Percentiles rank a stretch among this genome's conserved stretches.
Conservation (phyloP, 2,888 invertebrate genomes). For the Athalia circularis region DNA sequence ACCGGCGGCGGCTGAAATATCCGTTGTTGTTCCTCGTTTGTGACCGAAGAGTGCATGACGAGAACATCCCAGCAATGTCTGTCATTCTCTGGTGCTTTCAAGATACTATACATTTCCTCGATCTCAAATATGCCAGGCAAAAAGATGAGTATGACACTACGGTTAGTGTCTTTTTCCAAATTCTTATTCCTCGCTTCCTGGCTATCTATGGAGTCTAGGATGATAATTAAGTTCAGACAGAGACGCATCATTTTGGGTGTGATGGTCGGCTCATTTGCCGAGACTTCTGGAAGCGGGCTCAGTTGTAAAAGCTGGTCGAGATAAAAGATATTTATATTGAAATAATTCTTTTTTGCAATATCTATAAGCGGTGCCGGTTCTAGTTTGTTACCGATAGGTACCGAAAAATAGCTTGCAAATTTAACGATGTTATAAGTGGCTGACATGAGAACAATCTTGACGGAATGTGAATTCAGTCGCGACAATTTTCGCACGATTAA, state of each 20-base stretch:
- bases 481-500: conserved; percentile 88
- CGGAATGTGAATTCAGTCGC: conserved; percentile 79
- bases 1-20: conserved; percentile 79
- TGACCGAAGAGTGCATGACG: conserved; percentile 85
- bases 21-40: conserved; percentile 84
- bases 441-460: conserved; percentile 92
- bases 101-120: conserved; percentile 79
- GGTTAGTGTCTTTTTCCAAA: conserved; percentile 68
- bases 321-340: conserved; percentile 80
- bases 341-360: conserved; percentile 76
- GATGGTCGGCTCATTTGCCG: conserved; percentile 78
- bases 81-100: conserved; percentile 59
- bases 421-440: conserved; percentile 89
- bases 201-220: conserved; percentile 80
- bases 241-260: conserved; percentile 79
- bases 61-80: conserved; percentile 77
- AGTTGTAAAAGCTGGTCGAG: conserved; percentile 73
- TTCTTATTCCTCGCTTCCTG: conserved; percentile 68
- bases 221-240: conserved; percentile 77
- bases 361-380: conserved; percentile 78
- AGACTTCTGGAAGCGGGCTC: conserved; percentile 77
- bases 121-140: conserved; percentile 93
- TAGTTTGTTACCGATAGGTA: conserved; percentile 68
- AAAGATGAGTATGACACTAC: conserved; percentile 89
- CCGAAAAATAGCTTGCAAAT: conserved; percentile 83